Base-by-base conservation (phyloP, 2,888 invertebrate species). In the Eledone cirrhosa region DNA sequence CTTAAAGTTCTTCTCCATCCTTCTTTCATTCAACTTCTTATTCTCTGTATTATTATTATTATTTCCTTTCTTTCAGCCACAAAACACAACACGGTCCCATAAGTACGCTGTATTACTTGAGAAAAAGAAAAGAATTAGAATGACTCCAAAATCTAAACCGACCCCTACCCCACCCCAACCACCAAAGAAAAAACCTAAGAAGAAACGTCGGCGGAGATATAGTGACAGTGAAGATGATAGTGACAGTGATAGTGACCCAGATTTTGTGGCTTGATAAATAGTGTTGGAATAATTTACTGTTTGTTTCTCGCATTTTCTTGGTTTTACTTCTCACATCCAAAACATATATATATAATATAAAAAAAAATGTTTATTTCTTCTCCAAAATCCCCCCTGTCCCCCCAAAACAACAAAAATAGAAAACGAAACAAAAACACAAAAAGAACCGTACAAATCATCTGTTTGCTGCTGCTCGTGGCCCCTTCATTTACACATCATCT, bases 201-300 rank as follows among this genome's bases (percentile, higher is more conserved):
- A 86, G 81, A 85, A 88, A 81, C 87, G 87, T 79, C 87, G 86
- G 80, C 84, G 87, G 80, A 84, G 83, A 79, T 84, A 82, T 27
- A 85, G 84, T 80, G 88, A 87, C 81, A 85, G 86, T 79, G 85
- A 85, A 65, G 72, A 72, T 0, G 88, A 88, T 77, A 87, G 87
- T 76, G 84, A 83, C 79, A 85, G 84, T 81, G 87, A 88, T 69
- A 83, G 83, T 77, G 88, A 88, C 80, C 88, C 87, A 53, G 89
- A 89, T 78, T 88, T 87, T 84, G 85, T 86, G 85, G 76, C 29
- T 76, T 76, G 76, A 76, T 27, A 41, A 75, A n/a, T 33, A n/a
- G 41, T 41, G 41, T 41, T 41, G 41, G 41, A 41, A 41, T 41
- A 41, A 41, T 41, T 41, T 41, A 41, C 41, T 41, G 41, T 41